Percentiles rank a stretch among this genome's conserved stretches.
These are phyloP conservation scores for Phataginus tetradactyla DNA, from an alignment of 2,797 vertebrate genomes.

Conservation along the genomic window DNA sequence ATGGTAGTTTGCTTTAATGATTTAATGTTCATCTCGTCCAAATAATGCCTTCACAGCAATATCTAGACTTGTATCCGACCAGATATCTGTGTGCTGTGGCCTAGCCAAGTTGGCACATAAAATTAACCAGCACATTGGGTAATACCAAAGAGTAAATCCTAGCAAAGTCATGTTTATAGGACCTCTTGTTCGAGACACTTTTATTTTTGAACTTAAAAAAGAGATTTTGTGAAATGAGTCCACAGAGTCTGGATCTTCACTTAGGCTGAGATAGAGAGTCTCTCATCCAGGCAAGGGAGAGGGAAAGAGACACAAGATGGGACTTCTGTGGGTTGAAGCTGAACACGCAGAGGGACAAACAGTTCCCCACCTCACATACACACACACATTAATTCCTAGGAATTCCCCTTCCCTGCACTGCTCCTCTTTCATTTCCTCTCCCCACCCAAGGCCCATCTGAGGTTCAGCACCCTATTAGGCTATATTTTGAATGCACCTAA, in stretches of 20 bases:
- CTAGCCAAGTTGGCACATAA: neutral
- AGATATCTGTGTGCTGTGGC: neutral
- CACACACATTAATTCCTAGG: neutral
- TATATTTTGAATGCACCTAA: neutral
- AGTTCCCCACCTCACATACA: too few species aligned
- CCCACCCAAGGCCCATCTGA: neutral
- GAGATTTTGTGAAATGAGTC: neutral
- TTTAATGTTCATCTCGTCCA: neutral
- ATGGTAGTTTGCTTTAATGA: neutral
- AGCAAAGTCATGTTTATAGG: neutral
- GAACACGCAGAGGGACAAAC: neutral
- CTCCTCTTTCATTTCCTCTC: neutral
- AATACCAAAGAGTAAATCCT: neutral
- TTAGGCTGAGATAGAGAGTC: neutral
- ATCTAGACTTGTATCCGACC: neutral
- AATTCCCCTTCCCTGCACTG: neutral
- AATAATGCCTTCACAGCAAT: neutral
- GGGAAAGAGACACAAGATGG: neutral
- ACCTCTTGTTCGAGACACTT: neutral
- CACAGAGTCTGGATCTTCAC: neutral
- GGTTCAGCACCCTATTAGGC: neutral
- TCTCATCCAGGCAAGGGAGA: neutral
- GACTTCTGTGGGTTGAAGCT: neutral
- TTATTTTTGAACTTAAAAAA: neutral
- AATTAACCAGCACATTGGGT: neutral